These are phyloP conservation scores for Venusia cambrica DNA, from an alignment of 2,888 invertebrate genomes.

Conservation along the genomic window DNA sequence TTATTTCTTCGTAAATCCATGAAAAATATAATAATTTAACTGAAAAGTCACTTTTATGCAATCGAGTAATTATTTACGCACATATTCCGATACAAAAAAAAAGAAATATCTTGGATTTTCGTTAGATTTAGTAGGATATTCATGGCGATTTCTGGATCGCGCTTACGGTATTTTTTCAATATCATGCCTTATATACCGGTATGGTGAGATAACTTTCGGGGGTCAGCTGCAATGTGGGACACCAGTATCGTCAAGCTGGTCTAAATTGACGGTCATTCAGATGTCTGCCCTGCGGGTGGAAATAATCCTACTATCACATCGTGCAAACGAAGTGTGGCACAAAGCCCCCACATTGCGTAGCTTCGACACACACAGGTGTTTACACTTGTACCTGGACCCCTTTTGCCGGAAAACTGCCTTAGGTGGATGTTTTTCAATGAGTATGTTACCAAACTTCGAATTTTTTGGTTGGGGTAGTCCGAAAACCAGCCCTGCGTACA, in stretches of 20 bases:
- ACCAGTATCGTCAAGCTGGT: conserved; percentile 17
- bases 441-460: no score
- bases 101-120: not conserved
- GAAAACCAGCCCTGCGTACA: no score
- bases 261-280: conserved; percentile 13
- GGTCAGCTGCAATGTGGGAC: conserved; percentile 9
- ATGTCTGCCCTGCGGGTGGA: conserved; percentile 5
- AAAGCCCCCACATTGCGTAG: not conserved
- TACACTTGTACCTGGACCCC: conserved; percentile 3
- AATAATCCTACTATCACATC: conserved; percentile 7
- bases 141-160: conserved; percentile 12
- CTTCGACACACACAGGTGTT: not conserved
- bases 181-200: not conserved
- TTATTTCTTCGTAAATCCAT: not conserved
- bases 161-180: conserved; percentile 6
- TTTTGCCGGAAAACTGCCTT: no score
- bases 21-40: not conserved
- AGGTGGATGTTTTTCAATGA: no score
- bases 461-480: no score
- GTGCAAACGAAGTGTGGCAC: conserved; percentile 7
- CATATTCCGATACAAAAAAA: not conserved
- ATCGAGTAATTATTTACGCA: not conserved
- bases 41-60: not conserved
- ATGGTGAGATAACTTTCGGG: not conserved
- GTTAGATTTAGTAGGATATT: not conserved